Conservation (phyloP, 2,113 vertebrate species). For the Myocastor coypus region DNA sequence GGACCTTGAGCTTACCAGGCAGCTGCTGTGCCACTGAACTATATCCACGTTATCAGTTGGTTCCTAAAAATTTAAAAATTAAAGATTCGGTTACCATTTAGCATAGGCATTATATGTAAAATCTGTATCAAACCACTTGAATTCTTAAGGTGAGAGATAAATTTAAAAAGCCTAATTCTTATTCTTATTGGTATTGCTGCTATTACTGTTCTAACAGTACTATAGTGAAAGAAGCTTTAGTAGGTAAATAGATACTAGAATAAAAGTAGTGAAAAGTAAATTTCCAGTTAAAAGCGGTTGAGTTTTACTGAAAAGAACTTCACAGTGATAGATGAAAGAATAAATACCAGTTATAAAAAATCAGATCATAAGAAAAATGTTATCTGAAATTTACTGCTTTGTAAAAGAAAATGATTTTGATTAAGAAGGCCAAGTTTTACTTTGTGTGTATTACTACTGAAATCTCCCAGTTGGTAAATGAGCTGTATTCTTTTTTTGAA, state of each 20-base stretch:
- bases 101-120: conserved; percentile 51
- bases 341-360: conserved; percentile 65
- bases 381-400: conserved; percentile 35
- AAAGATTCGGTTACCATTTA: conserved; percentile 65
- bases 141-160: neutral
- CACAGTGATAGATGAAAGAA: conserved; percentile 48
- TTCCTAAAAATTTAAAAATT: conserved; percentile 67
- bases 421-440: conserved; percentile 43
- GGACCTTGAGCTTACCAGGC: too few relatives aligned
- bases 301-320: conserved; percentile 70
- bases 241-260: conserved; percentile 7
- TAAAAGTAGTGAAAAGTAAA: conserved; percentile 52
- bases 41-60: neutral
- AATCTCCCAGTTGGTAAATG: neutral
- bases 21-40: too few relatives aligned
- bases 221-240: neutral
- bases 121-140: conserved; percentile 67
- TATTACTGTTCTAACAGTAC: conserved; percentile 35
- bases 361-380: conserved; percentile 56
- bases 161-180: conserved; percentile 19
- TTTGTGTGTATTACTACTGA: neutral
- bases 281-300: conserved; percentile 65
- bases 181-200: neutral
- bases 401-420: conserved; percentile 64
- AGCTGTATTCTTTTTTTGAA: conserved; percentile 20